These are phyloP conservation scores for Heteractis magnifica DNA, from an alignment of 92 coral and sea anemone genomes.

Conservation along the genomic window DNA sequence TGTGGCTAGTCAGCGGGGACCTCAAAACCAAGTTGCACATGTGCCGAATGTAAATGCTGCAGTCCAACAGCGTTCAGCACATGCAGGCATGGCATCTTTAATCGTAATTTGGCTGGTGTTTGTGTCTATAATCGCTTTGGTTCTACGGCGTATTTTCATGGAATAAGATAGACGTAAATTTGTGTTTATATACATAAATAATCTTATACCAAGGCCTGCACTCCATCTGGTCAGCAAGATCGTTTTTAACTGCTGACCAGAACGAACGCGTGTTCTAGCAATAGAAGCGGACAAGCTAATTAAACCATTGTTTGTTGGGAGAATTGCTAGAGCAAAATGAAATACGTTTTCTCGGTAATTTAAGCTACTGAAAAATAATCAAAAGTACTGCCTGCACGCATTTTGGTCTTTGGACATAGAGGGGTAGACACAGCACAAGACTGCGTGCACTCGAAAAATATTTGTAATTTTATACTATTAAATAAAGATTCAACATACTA, in stretches of 20 bases:
- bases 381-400: background rate
- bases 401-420: background rate
- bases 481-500: background rate
- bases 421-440: background rate
- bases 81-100: slow-evolving; percentile 75
- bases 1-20: slow-evolving; percentile 24
- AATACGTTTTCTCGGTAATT: too few relatives aligned
- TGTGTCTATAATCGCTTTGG: slow-evolving; percentile 67
- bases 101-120: slow-evolving; percentile 67
- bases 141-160: slow-evolving; percentile 67
- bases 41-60: slow-evolving; percentile 25
- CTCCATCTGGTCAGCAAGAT: background rate
- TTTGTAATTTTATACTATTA: background rate
- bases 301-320: too few relatives aligned
- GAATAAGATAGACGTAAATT: background rate
- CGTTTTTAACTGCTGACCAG: background rate
- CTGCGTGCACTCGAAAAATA: background rate
- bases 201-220: background rate
- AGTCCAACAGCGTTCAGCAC: slow-evolving; percentile 33
- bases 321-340: too few relatives aligned
- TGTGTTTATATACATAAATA: background rate
- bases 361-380: background rate
- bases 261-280: background rate
- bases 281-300: too few relatives aligned
- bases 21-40: slow-evolving; percentile 10